These are phyloP conservation scores for Rhodeus uyekii DNA, from an alignment of 2,797 vertebrate species.

Conservation along the genomic window DNA sequence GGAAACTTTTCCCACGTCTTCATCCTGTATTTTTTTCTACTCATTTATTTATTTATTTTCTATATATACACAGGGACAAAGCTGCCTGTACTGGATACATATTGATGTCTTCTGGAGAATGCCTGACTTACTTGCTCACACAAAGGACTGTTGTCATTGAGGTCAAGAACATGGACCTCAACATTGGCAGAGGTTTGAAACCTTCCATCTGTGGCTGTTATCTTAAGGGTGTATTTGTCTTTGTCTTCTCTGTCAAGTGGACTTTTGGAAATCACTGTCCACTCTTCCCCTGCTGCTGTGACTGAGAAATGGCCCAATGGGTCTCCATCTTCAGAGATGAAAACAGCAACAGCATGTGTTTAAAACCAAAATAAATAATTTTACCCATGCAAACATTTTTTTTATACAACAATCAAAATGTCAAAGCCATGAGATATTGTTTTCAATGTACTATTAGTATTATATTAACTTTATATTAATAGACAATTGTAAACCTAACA, in stretches of 20 bases:
- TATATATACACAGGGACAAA: not conserved
- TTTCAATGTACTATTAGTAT: not conserved
- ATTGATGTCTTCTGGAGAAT: not conserved
- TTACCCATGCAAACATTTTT: not conserved
- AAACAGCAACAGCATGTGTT: not conserved
- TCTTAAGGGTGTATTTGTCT: conserved; percentile 83
- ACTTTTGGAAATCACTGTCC: conserved; percentile 87
- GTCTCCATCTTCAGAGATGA: conserved; percentile 83
- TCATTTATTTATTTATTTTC: not conserved
- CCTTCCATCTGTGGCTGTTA: conserved; percentile 92
- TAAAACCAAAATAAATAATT: conserved; percentile 10
- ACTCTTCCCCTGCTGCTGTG: conserved; percentile 82
- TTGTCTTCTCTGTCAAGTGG: conserved; percentile 87
- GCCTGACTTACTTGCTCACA: conserved; percentile 86
- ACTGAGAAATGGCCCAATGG: conserved; percentile 88
- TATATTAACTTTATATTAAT: not conserved
- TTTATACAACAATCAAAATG: not conserved
- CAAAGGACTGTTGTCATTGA: conserved; percentile 94
- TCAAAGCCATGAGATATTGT: not conserved
- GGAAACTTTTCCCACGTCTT: not conserved
- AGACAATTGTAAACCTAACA: no score
- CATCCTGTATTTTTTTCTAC: not conserved
- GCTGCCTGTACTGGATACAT: not conserved
- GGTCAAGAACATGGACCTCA: conserved; percentile 90
- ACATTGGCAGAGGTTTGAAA: conserved; percentile 85